phyloP scores from a whole-genome alignment of 1,140 invertebrate genomes.

The Drosophila kurseongensis region DNA sequence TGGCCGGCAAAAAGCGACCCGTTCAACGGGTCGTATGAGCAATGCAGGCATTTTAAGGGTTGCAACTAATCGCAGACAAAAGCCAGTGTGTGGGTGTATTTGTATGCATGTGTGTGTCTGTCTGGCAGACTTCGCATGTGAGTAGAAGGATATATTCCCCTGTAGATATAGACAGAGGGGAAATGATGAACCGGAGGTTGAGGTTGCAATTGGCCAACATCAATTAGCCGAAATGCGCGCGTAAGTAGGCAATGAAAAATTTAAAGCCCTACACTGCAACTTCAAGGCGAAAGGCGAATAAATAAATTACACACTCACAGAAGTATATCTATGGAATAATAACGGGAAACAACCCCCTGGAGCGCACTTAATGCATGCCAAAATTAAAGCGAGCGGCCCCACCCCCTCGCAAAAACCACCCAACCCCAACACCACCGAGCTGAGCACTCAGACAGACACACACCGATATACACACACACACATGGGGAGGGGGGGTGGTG shows the following conservation, averaged over 20 bases:
- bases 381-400: slow-evolving; percentile 73
- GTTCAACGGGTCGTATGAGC: slow-evolving; percentile 73
- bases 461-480: slow-evolving; percentile 24
- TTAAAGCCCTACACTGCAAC: slow-evolving; percentile 26
- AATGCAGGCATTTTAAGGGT: slow-evolving; percentile 74
- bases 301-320: slow-evolving; percentile 11
- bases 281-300: slow-evolving; percentile 43
- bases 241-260: slow-evolving; percentile 71
- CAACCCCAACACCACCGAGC: slow-evolving; percentile 37
- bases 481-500: slow-evolving; percentile 7
- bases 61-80: slow-evolving; percentile 79
- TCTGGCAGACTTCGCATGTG: slow-evolving; percentile 40
- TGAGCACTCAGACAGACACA: slow-evolving; percentile 53
- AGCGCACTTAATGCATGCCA: slow-evolving; percentile 81
- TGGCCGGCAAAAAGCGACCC: slow-evolving; percentile 27
- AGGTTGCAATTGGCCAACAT: slow-evolving; percentile 21
- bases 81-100: slow-evolving; percentile 24
- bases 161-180: background rate
- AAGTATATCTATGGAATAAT: slow-evolving; percentile 41
- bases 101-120: slow-evolving; percentile 15
- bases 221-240: slow-evolving; percentile 20
- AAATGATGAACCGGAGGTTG: background rate
- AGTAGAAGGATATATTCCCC: slow-evolving; percentile 11
- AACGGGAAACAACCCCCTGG: slow-evolving; percentile 76
- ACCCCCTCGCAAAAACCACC: slow-evolving; percentile 22